Evolutionary conservation across 1,140 invertebrate species (phyloP).

Genomic region (Tribolium castaneum): DNA sequence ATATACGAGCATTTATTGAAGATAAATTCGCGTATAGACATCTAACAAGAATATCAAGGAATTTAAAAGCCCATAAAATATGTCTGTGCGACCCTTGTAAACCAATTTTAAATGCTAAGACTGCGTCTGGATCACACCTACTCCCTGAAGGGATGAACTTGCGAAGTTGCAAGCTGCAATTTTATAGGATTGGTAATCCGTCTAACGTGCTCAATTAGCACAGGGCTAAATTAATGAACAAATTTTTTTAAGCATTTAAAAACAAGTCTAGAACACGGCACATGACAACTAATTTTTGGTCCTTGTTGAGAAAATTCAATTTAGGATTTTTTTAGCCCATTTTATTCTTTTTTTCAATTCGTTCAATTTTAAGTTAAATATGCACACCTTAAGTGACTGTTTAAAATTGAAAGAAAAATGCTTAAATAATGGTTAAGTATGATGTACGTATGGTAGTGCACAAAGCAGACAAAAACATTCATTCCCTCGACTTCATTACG

Average conservation of each 20-base stretch:
- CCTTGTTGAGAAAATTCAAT: too few relatives aligned
- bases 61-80: not conserved
- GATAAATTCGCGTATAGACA: not conserved
- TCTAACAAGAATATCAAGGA: not conserved
- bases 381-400: too few relatives aligned
- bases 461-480: conserved; percentile 11
- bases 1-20: not conserved
- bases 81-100: not conserved
- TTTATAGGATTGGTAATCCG: not conserved
- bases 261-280: too few relatives aligned
- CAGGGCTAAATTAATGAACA: not conserved
- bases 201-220: not conserved
- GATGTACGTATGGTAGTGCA: not conserved
- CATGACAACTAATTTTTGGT: too few relatives aligned
- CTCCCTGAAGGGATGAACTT: not conserved
- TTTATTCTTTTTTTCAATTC: too few relatives aligned
- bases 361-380: too few relatives aligned
- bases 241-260: too few relatives aligned
- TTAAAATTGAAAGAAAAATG: too few relatives aligned
- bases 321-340: too few relatives aligned
- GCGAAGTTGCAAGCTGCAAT: not conserved
- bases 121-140: not conserved
- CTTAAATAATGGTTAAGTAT: not conserved
- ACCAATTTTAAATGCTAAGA: not conserved
- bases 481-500: conserved; percentile 5